Conservation (phyloP, 2,113 vertebrate genomes). For the Ceratotherium simum region DNA sequence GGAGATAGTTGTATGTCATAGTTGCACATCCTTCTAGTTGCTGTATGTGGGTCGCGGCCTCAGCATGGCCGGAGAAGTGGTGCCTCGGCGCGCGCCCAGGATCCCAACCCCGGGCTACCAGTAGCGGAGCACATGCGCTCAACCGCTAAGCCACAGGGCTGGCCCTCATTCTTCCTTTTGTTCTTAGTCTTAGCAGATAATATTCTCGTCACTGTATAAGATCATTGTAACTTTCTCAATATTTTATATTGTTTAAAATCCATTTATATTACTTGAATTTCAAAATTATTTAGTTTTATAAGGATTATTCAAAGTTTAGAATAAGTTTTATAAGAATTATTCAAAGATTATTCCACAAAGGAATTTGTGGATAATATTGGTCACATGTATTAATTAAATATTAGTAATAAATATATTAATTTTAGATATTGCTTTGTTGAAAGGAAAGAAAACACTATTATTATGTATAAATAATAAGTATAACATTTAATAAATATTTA, state of each 20-base stretch:
- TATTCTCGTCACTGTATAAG: background rate
- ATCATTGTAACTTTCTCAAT: background rate
- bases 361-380: background rate
- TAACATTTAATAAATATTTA: background rate
- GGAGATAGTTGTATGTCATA: too few species aligned
- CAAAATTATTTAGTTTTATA: background rate
- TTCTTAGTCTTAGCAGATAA: background rate
- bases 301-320: background rate
- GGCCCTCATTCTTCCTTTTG: background rate
- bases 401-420: background rate
- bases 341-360: background rate
- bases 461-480: background rate
- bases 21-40: too few species aligned
- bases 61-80: too few species aligned
- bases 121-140: too few species aligned
- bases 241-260: background rate
- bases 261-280: background rate
- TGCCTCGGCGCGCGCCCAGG: too few species aligned
- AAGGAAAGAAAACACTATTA: background rate
- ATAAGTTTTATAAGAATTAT: too few species aligned
- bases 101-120: too few species aligned
- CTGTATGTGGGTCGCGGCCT: too few species aligned
- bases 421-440: background rate
- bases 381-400: background rate
- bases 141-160: too few species aligned